Evolutionary conservation across 2,113 vertebrate genomes (phyloP).

Genomic region (Noturus placidus): DNA sequence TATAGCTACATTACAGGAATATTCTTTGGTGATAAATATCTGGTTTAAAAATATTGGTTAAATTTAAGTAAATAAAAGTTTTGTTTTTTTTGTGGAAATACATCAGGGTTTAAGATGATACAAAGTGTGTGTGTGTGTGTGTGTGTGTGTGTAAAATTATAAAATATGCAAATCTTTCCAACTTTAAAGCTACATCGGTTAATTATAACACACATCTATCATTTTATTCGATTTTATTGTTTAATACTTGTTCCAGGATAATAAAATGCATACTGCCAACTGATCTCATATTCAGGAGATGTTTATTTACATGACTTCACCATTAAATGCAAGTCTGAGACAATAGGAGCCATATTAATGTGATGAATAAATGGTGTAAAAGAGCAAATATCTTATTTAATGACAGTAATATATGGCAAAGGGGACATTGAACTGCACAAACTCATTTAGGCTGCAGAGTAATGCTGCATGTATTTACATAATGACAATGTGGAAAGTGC

Average conservation of each 20-base stretch:
- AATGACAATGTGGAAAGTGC: slow-evolving; percentile 2
- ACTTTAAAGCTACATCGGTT: too few relatives aligned
- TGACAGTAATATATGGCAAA: slow-evolving; percentile 25
- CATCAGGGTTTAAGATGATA: too few relatives aligned
- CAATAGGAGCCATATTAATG: slow-evolving; percentile 28
- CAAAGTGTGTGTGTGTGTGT: too few relatives aligned
- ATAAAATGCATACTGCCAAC: background rate
- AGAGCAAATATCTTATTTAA: slow-evolving; percentile 24
- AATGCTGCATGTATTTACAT: slow-evolving; percentile 40
- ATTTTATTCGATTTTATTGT: background rate
- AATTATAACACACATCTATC: too few relatives aligned
- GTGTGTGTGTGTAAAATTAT: too few relatives aligned
- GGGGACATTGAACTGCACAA: slow-evolving; percentile 25
- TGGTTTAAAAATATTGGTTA: too few relatives aligned
- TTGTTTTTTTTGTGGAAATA: too few relatives aligned
- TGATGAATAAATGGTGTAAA: slow-evolving; percentile 30
- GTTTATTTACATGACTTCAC: slow-evolving; percentile 10
- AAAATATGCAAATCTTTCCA: too few relatives aligned
- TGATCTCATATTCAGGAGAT: background rate
- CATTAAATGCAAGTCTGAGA: slow-evolving; percentile 16
- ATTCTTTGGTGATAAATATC: too few relatives aligned
- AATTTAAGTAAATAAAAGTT: too few relatives aligned
- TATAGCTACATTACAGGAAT: too few relatives aligned
- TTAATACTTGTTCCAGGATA: background rate
- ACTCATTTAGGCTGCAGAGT: slow-evolving; percentile 34